phyloP scores from a whole-genome alignment of 2,113 vertebrate genomes.

The Triplophysa siluroides region DNA sequence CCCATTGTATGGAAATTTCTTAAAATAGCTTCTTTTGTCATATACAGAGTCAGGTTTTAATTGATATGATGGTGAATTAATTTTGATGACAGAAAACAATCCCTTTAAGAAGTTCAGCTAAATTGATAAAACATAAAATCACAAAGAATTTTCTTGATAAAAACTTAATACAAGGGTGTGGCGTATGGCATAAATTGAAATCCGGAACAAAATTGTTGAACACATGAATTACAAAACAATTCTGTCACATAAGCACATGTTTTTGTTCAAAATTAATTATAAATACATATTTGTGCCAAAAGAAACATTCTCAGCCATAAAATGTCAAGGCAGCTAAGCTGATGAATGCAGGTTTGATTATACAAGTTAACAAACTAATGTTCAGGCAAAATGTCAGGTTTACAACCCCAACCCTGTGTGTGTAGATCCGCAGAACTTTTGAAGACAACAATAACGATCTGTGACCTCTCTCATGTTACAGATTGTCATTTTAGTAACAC shows the following conservation, averaged over 20 bases:
- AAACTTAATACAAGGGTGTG: background rate
- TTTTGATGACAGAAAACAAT: too few species aligned
- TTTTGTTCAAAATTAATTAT: background rate
- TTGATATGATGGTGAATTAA: too few species aligned
- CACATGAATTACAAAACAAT: too few species aligned
- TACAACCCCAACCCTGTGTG: background rate
- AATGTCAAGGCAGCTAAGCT: slow-evolving; percentile 18
- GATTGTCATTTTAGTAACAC: slow-evolving; percentile 58
- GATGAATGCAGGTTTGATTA: background rate
- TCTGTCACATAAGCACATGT: background rate
- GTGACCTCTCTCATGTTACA: slow-evolving; percentile 58
- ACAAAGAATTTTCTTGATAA: background rate
- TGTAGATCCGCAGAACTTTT: background rate
- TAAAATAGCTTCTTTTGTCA: too few species aligned
- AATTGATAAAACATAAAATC: background rate
- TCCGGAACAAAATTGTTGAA: too few species aligned
- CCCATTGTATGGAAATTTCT: too few species aligned
- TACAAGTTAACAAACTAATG: background rate
- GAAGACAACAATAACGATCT: slow-evolving; percentile 38
- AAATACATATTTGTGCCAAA: background rate
- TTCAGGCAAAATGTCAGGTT: background rate
- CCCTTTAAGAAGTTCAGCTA: background rate
- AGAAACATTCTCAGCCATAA: background rate
- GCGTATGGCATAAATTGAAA: background rate
- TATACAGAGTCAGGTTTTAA: too few species aligned